Base-by-base conservation (phyloP, 2,888 invertebrate genomes). In the Cylloceria caligata region DNA sequence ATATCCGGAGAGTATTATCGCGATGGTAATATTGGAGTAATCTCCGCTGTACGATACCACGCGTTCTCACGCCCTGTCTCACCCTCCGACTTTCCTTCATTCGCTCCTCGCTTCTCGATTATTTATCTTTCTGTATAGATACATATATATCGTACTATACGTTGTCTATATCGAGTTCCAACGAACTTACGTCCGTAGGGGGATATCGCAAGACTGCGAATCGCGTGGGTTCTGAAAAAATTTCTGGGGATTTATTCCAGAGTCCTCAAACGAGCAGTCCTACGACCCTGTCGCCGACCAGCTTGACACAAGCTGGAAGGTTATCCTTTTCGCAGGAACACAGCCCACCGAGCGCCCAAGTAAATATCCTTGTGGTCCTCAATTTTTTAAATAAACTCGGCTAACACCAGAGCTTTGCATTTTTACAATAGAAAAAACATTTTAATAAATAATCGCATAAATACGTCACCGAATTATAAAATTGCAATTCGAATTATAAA, bases 181-280 rank as follows among this genome's bases (percentile, higher is more conserved):
- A 69, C 16, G 52, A n/a, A 39, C 13, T 69, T 11, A 39, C 39
- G 21, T n/a, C 13, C 19, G 39, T 39, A 55, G 36, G 24, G 16
- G 13, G 52, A 16, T 45, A 45, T 45, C 16, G 39, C 1, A 21
- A 68, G 21, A 24, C 11, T 27, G 6, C 62, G 60, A 72, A 30
- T 9, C 39, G 11, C 34, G 45, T 34, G 42, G 6, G 27, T 16
- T 13, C 16, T 19, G n/a, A 81, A 65, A 62, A 80, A 87, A 89
- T 84, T 83, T 88, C 86, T 89, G 88, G 87, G 80, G 73, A 81
- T 92, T 89, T 89, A 90, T 93, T 93, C 87, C 93, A 95, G 95
- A 95, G 95, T 94, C 95, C 95, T 90, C 94, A 95, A 93, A 95
- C 95, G 92, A 94, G 94, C 90, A 96, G 96, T 93, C 96, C 96